phyloP scores from a whole-genome alignment of 2,888 invertebrate species.

The Conomelus anceps region DNA sequence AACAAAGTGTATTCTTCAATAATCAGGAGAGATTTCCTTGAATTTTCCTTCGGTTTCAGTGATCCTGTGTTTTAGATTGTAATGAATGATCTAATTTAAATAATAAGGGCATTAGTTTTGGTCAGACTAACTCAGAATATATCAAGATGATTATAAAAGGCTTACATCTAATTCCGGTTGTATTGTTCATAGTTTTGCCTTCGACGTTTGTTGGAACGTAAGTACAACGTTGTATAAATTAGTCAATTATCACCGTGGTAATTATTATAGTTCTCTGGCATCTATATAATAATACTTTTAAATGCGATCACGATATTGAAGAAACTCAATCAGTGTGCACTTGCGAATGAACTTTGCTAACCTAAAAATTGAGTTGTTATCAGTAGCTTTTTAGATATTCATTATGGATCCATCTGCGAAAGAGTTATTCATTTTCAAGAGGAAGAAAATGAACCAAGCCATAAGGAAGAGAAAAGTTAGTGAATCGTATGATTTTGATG shows the following conservation, averaged over 20 bases:
- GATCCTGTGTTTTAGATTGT: background rate
- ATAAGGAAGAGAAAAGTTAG: background rate
- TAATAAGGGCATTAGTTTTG: background rate
- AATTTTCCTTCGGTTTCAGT: too few species aligned
- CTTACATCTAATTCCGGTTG: constrained; percentile 41
- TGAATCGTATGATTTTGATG: background rate
- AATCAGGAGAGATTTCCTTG: too few species aligned
- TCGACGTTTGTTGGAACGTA: constrained; percentile 43
- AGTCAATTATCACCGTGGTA: background rate
- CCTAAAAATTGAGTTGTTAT: background rate
- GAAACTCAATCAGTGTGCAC: too few species aligned
- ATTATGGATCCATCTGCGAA: background rate
- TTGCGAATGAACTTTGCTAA: background rate
- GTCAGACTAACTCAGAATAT: background rate
- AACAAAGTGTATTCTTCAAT: too few species aligned
- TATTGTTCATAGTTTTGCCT: constrained; percentile 42
- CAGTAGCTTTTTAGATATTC: background rate
- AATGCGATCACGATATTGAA: too few species aligned
- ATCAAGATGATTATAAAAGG: constrained; percentile 39
- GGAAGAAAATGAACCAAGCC: background rate
- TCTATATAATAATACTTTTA: too few species aligned
- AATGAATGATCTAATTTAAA: background rate
- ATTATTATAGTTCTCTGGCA: background rate
- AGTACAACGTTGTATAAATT: constrained; percentile 34
- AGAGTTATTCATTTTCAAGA: background rate